Evolutionary conservation across 2,113 vertebrate species (phyloP), one percentile per base, ranked within the genome.

Genomic region (Nothobranchius furzeri): DNA sequence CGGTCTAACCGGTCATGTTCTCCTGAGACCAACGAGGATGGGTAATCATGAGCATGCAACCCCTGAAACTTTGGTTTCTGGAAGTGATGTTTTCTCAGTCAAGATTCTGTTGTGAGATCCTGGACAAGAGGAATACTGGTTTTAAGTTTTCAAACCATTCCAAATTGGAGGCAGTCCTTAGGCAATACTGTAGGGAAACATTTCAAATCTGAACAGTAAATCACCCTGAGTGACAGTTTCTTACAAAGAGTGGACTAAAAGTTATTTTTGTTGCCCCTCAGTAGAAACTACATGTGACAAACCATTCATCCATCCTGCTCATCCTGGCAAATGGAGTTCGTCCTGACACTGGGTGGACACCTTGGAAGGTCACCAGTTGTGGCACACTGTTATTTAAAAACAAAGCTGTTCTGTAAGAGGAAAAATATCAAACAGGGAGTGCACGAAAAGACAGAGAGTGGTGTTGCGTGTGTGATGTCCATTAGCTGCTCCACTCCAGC

Each of bases 401-500:
- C 42, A 64, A 65, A 61, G 45, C n/a, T 35, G 24, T 0, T 1
- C 53, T n/a, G 48, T 48, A 45, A 14, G 13, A 46, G 12, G 52
- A 57, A 64, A 43, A 40, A 50, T 13, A 57, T 55, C 42, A 20
- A 51, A 30, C 17, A n/a, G 12, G 47, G 8, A 61, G 25, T 30
- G 50, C 1, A 0, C 17, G 12, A 24, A 37, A 60, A 14, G 36
- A 54, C 24, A 17, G 51, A 17, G 51, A 42, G 57, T 35, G 43
- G 24, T 56, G 35, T 65, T 70, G 78, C 51, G 52, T 83, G 77
- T 73, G 53, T 58, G 59, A 75, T 57, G 64, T 75, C 83, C 77
- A 87, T 84, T 84, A 84, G 65, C 54, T 45, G 12, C 64, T 60
- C 20, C 71, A 10, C 67, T 82, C 36, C 51, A 40, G 78, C 58